A percentile compares a stretch with the other conserved stretches of the same genome.
Evolutionary conservation across 2,888 invertebrate species (phyloP).

Genomic region (Polietes domitor): DNA sequence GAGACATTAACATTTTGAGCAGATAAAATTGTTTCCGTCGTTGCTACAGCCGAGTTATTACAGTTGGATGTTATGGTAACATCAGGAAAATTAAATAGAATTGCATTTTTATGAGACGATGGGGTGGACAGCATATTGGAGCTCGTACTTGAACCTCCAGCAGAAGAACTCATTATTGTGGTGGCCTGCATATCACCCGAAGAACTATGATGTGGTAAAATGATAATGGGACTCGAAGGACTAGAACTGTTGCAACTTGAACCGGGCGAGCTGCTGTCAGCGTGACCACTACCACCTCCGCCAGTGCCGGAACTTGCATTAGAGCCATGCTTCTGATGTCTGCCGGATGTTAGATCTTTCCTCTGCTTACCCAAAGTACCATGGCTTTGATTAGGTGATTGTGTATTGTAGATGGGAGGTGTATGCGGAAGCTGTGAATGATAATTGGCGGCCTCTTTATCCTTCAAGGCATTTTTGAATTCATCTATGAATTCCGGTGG

Average conservation of each 20-base stretch:
- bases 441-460: slow-evolving; percentile 77
- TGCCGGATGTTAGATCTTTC: slow-evolving; percentile 43
- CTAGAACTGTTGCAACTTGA: slow-evolving; percentile 98
- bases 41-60: slow-evolving; percentile 66
- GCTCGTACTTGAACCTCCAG: slow-evolving; percentile 73
- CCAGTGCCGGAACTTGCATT: slow-evolving; percentile 59
- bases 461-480: slow-evolving; percentile 88
- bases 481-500: slow-evolving; percentile 92
- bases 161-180: slow-evolving; percentile 71
- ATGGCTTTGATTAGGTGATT: slow-evolving; percentile 76
- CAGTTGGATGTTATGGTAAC: slow-evolving; percentile 76
- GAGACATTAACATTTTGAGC: slow-evolving; percentile 70
- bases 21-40: slow-evolving; percentile 74
- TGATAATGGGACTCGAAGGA: slow-evolving; percentile 94
- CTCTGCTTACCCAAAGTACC: slow-evolving; percentile 72
- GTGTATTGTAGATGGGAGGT: slow-evolving; percentile 73
- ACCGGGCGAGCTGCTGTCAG: slow-evolving; percentile 95
- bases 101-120: slow-evolving; percentile 78
- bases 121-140: slow-evolving; percentile 74
- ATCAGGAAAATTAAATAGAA: slow-evolving; percentile 81
- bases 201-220: slow-evolving; percentile 80
- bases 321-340: slow-evolving; percentile 69
- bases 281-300: slow-evolving; percentile 72
- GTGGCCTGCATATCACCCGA: slow-evolving; percentile 75
- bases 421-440: slow-evolving; percentile 73